Evolutionary conservation across 2,888 invertebrate species (phyloP), one percentile per base, ranked within the genome.

Genomic region (Athalia rosae): DNA sequence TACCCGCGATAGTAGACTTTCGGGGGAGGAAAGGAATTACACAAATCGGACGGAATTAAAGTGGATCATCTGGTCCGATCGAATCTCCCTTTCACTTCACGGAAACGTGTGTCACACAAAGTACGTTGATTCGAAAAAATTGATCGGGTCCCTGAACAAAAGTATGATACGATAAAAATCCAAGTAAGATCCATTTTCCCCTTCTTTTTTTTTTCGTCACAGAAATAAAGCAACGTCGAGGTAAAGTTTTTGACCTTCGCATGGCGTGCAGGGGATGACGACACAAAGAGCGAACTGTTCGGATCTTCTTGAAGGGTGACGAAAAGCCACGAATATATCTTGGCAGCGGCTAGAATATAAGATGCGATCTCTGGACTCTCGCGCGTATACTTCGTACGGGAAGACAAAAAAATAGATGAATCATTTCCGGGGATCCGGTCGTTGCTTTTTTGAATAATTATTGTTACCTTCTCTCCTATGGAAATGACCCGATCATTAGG

Each of bases 11-110:
- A 28, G 28, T 28, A 28, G 28, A 28, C 28, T 28, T 28, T 28
- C 28, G 28, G 28, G 28, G 28, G 28, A 45, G 45, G 13, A 15
- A 8, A 43, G 71, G 15, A 15, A 41, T 71, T 71, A 58, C n/a
- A 69, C 41, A 58, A 48, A 58, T 43, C n/a, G 58, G 56, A n/a
- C 69, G 28, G 43, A 43, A 59, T 71, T 59, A 58, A 71, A 71
- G 45, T 41, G 58, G 15, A 71, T 71, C 71, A 6, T 59, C 7
- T 9, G 11, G 28, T n/a, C 28, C 53, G 15, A 41, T 67, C 41
- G 13, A 67, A 67, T 53, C 8, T 67, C 7, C 8, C 9, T 28
- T 48, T 50, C 41, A 50, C 47, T 9, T 28, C 28, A 28, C 28
- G n/a, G n/a, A n/a, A n/a, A n/a, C 28, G 2, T 28, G 28, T 28